Evolutionary conservation across 1,140 invertebrate species (phyloP).

Genomic region (Schlechtendalia chinensis): DNA sequence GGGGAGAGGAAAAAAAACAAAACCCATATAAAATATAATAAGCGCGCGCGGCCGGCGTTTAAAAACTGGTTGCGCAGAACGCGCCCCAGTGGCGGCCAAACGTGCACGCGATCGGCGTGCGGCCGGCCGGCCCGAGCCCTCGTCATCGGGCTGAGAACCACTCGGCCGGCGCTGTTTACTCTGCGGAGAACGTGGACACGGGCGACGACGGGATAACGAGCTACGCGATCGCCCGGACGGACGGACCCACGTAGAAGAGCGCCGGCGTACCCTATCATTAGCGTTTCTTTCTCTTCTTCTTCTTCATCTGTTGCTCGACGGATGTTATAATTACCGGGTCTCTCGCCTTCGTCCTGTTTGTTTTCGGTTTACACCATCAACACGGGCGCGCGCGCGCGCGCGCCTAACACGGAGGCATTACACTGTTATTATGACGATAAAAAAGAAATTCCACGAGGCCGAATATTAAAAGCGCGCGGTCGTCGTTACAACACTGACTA

Average conservation of each 20-base stretch:
- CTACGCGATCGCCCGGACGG: constrained; percentile 8
- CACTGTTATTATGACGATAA: background rate
- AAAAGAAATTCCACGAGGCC: constrained; percentile 21
- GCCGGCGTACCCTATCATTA: constrained; percentile 41
- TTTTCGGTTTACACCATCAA: constrained; percentile 39
- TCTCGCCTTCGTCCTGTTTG: constrained; percentile 49
- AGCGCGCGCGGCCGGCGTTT: background rate
- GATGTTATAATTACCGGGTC: constrained; percentile 49
- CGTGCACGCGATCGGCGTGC: background rate
- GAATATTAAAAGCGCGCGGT: constrained; percentile 42
- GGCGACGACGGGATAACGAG: constrained; percentile 36
- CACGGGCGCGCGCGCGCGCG: constrained; percentile 3
- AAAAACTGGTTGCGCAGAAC: constrained; percentile 32
- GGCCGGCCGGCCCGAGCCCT: background rate
- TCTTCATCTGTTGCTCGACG: background rate
- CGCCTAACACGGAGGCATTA: constrained; percentile 1
- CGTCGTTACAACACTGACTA: background rate
- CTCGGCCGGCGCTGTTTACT: constrained; percentile 31
- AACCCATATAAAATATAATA: no score
- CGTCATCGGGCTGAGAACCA: constrained; percentile 18
- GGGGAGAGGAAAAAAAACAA: background rate
- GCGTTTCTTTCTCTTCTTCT: constrained; percentile 8
- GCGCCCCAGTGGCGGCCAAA: constrained; percentile 14
- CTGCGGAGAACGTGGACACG: background rate
- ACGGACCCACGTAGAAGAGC: background rate